These are phyloP conservation scores for Sebastes taczanowskii DNA, from an alignment of 2,797 vertebrate genomes.

Conservation along the genomic window DNA sequence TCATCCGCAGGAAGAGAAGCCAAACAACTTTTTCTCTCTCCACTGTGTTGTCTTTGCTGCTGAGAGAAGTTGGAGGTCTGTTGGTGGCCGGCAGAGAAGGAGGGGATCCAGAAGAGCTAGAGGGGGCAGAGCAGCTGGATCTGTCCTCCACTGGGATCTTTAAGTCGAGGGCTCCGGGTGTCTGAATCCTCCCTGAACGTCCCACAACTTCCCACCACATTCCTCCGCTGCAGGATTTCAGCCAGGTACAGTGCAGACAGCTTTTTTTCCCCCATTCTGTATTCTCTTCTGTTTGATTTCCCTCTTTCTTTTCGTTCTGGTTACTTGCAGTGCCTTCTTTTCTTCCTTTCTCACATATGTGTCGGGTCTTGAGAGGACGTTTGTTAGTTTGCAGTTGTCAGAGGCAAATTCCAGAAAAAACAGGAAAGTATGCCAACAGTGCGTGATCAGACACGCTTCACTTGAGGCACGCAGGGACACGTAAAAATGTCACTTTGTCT, in stretches of 20 bases:
- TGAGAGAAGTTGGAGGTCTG: constrained; percentile 58
- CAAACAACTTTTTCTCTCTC: constrained; percentile 76
- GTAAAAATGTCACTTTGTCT: constrained; percentile 9
- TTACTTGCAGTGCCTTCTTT: not conserved
- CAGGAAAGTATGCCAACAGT: constrained; percentile 35
- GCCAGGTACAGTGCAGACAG: constrained; percentile 76
- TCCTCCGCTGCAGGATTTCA: constrained; percentile 65
- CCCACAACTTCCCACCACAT: constrained; percentile 65
- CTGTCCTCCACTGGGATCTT: constrained; percentile 54
- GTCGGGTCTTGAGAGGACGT: constrained; percentile 3
- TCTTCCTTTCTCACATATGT: not conserved
- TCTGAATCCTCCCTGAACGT: constrained; percentile 64
- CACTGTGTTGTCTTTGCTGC: constrained; percentile 52
- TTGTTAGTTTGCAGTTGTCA: constrained; percentile 11
- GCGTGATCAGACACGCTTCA: constrained; percentile 68
- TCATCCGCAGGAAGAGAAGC: constrained; percentile 85
- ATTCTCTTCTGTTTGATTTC: constrained; percentile 7
- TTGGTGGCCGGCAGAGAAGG: constrained; percentile 40
- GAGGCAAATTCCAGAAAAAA: constrained; percentile 29
- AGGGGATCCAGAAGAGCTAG: constrained; percentile 51
- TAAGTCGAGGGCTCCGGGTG: constrained; percentile 38
- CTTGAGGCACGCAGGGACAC: constrained; percentile 35
- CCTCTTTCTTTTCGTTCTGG: not conserved
- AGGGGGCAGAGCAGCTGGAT: constrained; percentile 55
- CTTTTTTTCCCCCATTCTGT: constrained; percentile 35